A percentile compares a stretch with the other conserved stretches of the same genome.
Evolutionary conservation across 2,797 vertebrate genomes (phyloP).

Genomic region (Danio albolineatus): DNA sequence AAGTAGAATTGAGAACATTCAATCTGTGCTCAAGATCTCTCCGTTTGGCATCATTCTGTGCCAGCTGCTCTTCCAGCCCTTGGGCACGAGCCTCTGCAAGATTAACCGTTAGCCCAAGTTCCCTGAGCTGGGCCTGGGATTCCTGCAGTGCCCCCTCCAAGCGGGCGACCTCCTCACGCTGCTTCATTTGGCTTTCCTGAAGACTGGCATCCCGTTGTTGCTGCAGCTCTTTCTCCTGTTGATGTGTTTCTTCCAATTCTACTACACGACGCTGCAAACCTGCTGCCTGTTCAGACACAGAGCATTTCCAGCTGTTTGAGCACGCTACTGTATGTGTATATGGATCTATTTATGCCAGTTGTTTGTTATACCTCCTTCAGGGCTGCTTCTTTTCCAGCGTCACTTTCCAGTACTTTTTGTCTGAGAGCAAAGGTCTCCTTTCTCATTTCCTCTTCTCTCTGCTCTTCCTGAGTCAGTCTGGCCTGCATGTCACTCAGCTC

Average conservation of each 20-base stretch:
- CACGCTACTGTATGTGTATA: neutral
- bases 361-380: constrained; percentile 77
- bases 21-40: constrained; percentile 75
- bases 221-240: constrained; percentile 69
- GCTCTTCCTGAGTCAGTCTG: constrained; percentile 73
- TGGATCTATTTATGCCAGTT: neutral
- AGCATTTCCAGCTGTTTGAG: neutral
- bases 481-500: constrained; percentile 79
- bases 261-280: constrained; percentile 73
- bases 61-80: constrained; percentile 77
- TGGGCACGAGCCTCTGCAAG: constrained; percentile 66
- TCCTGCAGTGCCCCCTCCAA: constrained; percentile 72
- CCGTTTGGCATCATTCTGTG: constrained; percentile 61
- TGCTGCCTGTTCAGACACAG: constrained; percentile 70
- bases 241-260: constrained; percentile 70
- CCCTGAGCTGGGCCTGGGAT: constrained; percentile 59
- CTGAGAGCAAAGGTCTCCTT: constrained; percentile 74
- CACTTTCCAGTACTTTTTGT: constrained; percentile 74
- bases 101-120: constrained; percentile 70
- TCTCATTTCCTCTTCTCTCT: constrained; percentile 74
- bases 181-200: constrained; percentile 68
- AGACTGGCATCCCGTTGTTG: constrained; percentile 68
- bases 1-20: constrained; percentile 69
- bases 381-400: constrained; percentile 75
- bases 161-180: constrained; percentile 64